Evolutionary conservation across 2,888 invertebrate species (phyloP), one percentile per base, ranked within the genome.

Genomic region (Drosophila borealis): DNA sequence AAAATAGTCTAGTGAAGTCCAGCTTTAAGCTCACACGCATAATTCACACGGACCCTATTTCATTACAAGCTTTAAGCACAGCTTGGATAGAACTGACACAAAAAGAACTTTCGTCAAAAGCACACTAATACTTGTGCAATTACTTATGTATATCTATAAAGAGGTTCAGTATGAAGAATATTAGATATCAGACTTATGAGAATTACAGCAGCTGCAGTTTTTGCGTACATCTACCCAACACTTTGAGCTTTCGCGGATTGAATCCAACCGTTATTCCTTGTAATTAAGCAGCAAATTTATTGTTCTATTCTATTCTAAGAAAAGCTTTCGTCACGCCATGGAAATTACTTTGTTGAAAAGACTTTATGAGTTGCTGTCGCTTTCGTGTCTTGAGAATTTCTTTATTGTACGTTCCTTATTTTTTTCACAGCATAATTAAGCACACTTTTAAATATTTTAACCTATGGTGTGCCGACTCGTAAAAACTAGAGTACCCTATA

Each of bases 381-480:
- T 60, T 50, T 51, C 59, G 50, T 56, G 60, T 39, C 72, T 53
- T 55, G 72, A 60, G 67, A 67, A 39, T 49, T 66, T 51, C 49
- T 45, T 56, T 46, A 55, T 67, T 78, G 29, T 50, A 41, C 45
- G 36, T n/a, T 11, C 49, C 2, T 13, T 11, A 17, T 49, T 36
- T 42, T 69, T 73, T 70, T 68, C 75, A 57, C 63, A 80, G 68
- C 80, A 82, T 80, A 86, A 82, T 82, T 82, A 82, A 82, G 86
- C 76, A 80, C 75, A 74, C 86, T 82, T 86, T 82, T 83, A 86
- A 83, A 86, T 83, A 86, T 82, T 80, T 82, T 57, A 85, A 76
- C 78, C 80, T 74, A 78, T 81, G 81, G 55, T 75, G 79, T 74
- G 79, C 64, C 62, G 76, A 67, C 67, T 80, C 86, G 69, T 86